phyloP scores from a whole-genome alignment of 1,140 invertebrate species.

The Thalassaphorura encarpata region DNA sequence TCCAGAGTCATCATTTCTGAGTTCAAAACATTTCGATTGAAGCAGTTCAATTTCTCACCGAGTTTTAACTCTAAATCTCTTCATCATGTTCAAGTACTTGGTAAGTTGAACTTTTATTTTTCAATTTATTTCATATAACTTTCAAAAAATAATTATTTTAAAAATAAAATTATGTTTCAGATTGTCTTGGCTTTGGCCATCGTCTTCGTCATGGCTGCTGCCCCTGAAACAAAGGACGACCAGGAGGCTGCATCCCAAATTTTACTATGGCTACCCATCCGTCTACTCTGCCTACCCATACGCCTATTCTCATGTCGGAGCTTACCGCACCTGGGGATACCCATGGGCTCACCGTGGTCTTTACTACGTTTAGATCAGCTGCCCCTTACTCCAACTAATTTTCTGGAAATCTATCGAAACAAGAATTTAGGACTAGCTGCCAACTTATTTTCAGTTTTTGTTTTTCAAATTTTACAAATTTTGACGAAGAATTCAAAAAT shows the following conservation, averaged over 20 bases:
- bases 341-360: not conserved
- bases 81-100: constrained; percentile 17
- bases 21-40: too few relatives aligned
- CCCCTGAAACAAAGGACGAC: constrained; percentile 6
- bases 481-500: too few relatives aligned
- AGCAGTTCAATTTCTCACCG: too few relatives aligned
- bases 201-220: constrained; percentile 12
- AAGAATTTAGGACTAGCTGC: too few relatives aligned
- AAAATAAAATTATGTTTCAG: constrained; percentile 1
- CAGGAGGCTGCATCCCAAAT: not conserved
- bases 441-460: too few relatives aligned
- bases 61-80: constrained; percentile 10
- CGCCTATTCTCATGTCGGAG: too few relatives aligned
- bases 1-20: too few relatives aligned
- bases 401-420: too few relatives aligned
- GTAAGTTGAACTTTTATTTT: constrained; percentile 1
- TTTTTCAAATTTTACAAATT: too few relatives aligned
- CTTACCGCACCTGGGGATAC: constrained; percentile 4
- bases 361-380: constrained; percentile 3
- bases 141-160: not conserved
- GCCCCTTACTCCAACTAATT: not conserved
- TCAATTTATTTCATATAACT: not conserved
- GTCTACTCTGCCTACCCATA: constrained; percentile 15
- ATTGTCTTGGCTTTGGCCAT: constrained; percentile 16
- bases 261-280: constrained; percentile 2